These are phyloP conservation scores for Xanthorhoe designata DNA, from an alignment of 2,888 invertebrate genomes.

Conservation along the genomic window DNA sequence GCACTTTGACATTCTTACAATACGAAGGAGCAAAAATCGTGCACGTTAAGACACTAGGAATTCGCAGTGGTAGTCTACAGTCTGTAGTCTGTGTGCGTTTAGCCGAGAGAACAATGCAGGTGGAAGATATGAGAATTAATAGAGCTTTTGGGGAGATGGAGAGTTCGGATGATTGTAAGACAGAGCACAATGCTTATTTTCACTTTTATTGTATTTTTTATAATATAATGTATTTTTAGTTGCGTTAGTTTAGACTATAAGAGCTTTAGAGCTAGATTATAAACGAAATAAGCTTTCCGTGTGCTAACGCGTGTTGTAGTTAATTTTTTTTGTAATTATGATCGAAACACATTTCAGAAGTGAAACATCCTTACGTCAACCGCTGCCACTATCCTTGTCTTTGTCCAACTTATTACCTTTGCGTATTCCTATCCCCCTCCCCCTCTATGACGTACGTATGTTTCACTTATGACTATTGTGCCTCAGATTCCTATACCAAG, in stretches of 20 bases:
- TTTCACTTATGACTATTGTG: too few species aligned
- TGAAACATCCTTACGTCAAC: too few species aligned
- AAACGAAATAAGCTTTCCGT: slow-evolving; percentile 39
- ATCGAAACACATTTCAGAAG: too few species aligned
- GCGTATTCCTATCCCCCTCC: too few species aligned
- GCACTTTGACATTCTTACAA: not conserved
- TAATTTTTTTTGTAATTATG: not conserved
- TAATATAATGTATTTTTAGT: slow-evolving; percentile 1
- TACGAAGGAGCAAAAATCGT: slow-evolving; percentile 15
- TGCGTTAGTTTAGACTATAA: slow-evolving; percentile 8
- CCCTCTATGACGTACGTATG: too few species aligned
- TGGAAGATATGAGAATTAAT: not conserved
- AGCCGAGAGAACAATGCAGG: not conserved
- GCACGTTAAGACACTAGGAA: slow-evolving; percentile 12
- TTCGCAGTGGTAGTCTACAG: slow-evolving; percentile 10
- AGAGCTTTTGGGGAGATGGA: not conserved
- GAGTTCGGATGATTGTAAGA: not conserved
- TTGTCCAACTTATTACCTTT: too few species aligned
- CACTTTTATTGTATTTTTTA: slow-evolving; percentile 12
- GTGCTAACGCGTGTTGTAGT: slow-evolving; percentile 36
- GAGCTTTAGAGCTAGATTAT: not conserved
- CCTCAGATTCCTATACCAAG: not conserved
- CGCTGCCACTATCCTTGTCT: too few species aligned
- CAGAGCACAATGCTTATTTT: slow-evolving; percentile 21
- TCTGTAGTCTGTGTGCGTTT: slow-evolving; percentile 17